Evolutionary conservation across 2,113 vertebrate species (phyloP).

Genomic region (Calypte anna): DNA sequence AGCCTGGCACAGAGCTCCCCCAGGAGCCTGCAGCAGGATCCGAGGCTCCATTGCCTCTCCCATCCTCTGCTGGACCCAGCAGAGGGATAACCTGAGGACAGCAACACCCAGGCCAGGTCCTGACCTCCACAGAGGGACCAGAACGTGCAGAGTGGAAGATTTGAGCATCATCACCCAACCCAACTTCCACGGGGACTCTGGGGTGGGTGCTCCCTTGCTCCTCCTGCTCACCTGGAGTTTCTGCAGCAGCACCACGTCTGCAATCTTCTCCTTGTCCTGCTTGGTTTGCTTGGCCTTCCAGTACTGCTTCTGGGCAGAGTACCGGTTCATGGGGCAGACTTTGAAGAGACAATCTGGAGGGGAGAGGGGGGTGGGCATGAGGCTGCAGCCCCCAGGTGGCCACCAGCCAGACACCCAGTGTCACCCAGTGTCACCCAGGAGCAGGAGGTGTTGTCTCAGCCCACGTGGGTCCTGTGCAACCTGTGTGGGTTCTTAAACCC

Average conservation of each 20-base stretch:
- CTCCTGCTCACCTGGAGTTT: conserved; percentile 88
- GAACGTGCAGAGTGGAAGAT: not conserved
- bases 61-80: not conserved
- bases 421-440: not conserved
- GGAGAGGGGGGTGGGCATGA: not conserved
- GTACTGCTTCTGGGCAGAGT: conserved; percentile 98
- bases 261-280: conserved; percentile 97
- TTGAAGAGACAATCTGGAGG: conserved; percentile 94
- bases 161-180: not conserved
- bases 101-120: not conserved
- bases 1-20: not conserved
- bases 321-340: conserved; percentile 97
- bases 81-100: not conserved
- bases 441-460: no score
- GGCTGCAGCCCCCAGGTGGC: fast-evolving
- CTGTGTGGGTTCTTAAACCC: no score
- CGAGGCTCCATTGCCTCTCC: not conserved
- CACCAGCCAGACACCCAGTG: fast-evolving
- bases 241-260: conserved; percentile 90
- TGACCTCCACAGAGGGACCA: not conserved
- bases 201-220: not conserved
- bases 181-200: fast-evolving
- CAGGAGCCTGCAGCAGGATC: not conserved
- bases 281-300: conserved; percentile 99
- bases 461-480: no score